A percentile compares a stretch with the other conserved stretches of the same genome.
phyloP scores from a whole-genome alignment of 2,113 vertebrate genomes.

The Corythaixoides concolor region DNA sequence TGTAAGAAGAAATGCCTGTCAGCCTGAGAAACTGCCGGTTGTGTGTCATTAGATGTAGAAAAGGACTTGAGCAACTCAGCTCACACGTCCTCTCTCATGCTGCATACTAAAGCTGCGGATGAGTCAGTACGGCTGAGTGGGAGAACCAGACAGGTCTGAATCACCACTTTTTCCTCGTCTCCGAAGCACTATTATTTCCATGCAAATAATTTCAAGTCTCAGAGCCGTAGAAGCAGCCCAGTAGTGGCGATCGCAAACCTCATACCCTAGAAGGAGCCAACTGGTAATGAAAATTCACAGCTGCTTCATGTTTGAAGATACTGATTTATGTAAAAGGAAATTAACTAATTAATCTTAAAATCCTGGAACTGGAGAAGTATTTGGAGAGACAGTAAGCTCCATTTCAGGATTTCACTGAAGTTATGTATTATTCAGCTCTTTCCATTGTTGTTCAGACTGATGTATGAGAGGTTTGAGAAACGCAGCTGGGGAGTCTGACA shows the following conservation, averaged over 20 bases:
- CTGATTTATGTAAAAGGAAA: conserved; percentile 41
- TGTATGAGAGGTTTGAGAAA: background rate
- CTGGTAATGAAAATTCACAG: conserved; percentile 12
- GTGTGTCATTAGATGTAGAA: background rate
- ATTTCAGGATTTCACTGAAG: conserved; percentile 6
- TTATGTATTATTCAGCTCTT: conserved; percentile 5
- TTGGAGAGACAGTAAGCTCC: background rate
- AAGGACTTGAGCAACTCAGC: conserved; percentile 1
- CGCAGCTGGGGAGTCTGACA: background rate
- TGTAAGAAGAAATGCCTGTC: background rate
- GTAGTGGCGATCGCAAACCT: background rate
- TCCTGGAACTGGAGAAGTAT: background rate
- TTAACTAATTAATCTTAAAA: conserved; percentile 49
- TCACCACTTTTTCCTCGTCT: conserved; percentile 40
- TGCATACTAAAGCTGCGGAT: background rate
- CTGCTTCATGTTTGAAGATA: background rate
- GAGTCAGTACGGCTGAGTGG: conserved; percentile 50
- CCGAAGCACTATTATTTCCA: background rate
- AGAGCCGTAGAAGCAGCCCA: background rate
- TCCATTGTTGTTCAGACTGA: background rate
- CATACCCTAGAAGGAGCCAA: background rate
- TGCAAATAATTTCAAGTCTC: conserved; percentile 18
- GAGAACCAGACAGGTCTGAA: conserved; percentile 65
- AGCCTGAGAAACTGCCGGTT: background rate
- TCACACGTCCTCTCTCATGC: background rate